phyloP scores from a whole-genome alignment of 2,797 vertebrate genomes.

The Yasuhikotakia modesta region DNA sequence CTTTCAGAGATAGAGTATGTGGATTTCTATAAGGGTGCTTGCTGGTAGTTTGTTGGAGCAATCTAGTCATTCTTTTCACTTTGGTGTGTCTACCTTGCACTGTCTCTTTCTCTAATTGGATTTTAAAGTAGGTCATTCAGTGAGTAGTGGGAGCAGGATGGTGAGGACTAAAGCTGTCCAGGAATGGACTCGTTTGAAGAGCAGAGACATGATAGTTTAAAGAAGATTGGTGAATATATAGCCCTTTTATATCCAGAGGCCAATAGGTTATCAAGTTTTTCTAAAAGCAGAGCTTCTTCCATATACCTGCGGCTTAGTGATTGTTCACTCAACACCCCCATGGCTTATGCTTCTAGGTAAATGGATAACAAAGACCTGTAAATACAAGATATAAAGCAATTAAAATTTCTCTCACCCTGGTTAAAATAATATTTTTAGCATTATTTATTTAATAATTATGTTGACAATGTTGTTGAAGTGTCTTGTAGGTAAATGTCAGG shows the following conservation, averaged over 20 bases:
- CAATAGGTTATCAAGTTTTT: conserved; percentile 28
- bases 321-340: not conserved
- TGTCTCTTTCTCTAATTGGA: conserved; percentile 72
- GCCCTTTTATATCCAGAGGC: conserved; percentile 11
- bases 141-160: conserved; percentile 32
- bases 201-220: conserved; percentile 30
- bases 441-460: too few relatives aligned
- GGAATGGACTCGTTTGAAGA: conserved; percentile 52
- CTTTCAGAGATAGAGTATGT: conserved; percentile 11
- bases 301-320: conserved; percentile 1
- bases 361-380: not conserved
- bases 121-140: conserved; percentile 64
- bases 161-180: conserved; percentile 47
- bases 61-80: conserved; percentile 23
- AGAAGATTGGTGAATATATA: conserved; percentile 49
- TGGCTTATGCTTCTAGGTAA: not conserved
- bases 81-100: conserved; percentile 61
- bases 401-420: too few relatives aligned
- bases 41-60: not conserved
- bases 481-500: too few relatives aligned
- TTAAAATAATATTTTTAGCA: too few relatives aligned
- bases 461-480: too few relatives aligned
- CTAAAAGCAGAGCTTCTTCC: conserved; percentile 6
- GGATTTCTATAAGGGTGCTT: conserved; percentile 9
- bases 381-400: not conserved